phyloP scores from a whole-genome alignment of 1,140 invertebrate genomes.

The Brachionus paranguensis region DNA sequence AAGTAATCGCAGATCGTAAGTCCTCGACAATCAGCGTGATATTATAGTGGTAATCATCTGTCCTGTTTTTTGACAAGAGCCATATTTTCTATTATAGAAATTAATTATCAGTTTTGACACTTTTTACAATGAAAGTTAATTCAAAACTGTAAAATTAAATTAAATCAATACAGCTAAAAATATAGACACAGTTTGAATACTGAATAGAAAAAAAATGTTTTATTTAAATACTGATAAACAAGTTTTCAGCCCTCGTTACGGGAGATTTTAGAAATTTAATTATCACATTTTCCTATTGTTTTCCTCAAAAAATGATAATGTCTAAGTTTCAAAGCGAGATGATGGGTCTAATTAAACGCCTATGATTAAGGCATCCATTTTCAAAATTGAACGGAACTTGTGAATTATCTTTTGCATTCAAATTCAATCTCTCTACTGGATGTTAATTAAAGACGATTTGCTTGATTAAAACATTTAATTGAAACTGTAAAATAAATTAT shows the following conservation, averaged over 20 bases:
- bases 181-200: neutral
- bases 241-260: neutral
- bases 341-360: slow-evolving; percentile 1
- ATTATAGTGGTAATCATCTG: neutral
- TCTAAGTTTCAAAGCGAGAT: slow-evolving; percentile 20
- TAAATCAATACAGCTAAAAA: neutral
- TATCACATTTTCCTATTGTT: slow-evolving; percentile 18
- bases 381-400: neutral
- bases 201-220: slow-evolving; percentile 1
- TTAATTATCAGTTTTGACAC: slow-evolving; percentile 21
- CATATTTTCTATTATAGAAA: neutral
- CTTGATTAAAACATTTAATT: slow-evolving; percentile 37
- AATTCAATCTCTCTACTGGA: neutral
- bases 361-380: neutral
- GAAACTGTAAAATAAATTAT: neutral
- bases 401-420: slow-evolving; percentile 22
- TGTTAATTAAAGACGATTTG: neutral
- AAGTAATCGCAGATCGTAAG: neutral
- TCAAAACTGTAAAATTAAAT: slow-evolving; percentile 30
- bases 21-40: neutral
- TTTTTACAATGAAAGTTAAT: neutral
- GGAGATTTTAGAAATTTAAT: slow-evolving; percentile 18
- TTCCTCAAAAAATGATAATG: neutral
- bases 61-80: neutral
- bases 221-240: slow-evolving; percentile 11